phyloP scores from a whole-genome alignment of 2,888 invertebrate species.

The Drosophila picticornis region DNA sequence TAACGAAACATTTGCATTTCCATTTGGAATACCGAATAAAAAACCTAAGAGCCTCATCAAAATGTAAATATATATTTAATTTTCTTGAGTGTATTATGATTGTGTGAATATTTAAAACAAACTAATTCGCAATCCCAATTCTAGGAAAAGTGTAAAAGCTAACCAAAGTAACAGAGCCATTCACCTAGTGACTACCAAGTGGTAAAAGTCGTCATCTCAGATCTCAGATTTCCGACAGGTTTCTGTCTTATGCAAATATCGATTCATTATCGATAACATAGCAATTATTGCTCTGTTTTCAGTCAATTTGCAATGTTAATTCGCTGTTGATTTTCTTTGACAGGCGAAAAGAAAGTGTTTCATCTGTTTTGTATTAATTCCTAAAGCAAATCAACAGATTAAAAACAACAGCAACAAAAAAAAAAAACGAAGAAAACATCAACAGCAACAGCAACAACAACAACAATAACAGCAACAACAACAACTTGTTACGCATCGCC shows the following conservation, averaged over 20 bases:
- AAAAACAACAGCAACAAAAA: slow-evolving; percentile 27
- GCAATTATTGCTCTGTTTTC: slow-evolving; percentile 63
- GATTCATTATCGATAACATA: slow-evolving; percentile 59
- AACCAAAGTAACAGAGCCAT: neutral
- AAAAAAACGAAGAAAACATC: neutral
- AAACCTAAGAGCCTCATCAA: neutral
- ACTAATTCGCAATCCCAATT: neutral
- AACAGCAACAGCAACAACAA: neutral
- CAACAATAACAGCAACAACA: slow-evolving; percentile 24
- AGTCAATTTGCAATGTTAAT: slow-evolving; percentile 59
- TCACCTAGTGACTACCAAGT: neutral
- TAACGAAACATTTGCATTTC: too few relatives aligned
- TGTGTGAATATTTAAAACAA: neutral
- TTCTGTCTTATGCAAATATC: slow-evolving; percentile 53
- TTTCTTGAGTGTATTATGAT: neutral
- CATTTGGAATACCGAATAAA: slow-evolving; percentile 5
- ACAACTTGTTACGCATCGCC: slow-evolving; percentile 54
- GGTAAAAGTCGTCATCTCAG: slow-evolving; percentile 11
- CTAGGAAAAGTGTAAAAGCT: neutral
- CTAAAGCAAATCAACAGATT: slow-evolving; percentile 63
- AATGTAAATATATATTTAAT: neutral
- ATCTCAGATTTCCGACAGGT: neutral
- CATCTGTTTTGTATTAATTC: slow-evolving; percentile 35
- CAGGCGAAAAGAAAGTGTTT: slow-evolving; percentile 60
- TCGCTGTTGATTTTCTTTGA: slow-evolving; percentile 3